Evolutionary conservation across 2,888 invertebrate genomes (phyloP).

Genomic region (Chesias legatella): DNA sequence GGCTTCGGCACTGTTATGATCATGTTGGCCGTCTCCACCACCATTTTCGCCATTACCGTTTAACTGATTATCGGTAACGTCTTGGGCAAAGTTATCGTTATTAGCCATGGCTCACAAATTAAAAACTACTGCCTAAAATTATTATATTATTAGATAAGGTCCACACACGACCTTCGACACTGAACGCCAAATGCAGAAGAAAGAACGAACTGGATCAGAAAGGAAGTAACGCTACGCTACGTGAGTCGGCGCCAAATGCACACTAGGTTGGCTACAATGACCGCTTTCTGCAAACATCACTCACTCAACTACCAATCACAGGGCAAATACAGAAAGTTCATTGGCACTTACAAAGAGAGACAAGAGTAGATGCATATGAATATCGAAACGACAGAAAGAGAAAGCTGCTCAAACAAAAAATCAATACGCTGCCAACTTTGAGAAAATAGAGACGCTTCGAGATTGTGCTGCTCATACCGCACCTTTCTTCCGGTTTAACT

Average conservation of each 20-base stretch:
- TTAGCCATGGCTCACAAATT: conserved; percentile 82
- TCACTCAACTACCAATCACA: conserved; percentile 54
- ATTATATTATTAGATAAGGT: conserved; percentile 70
- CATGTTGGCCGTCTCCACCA: conserved; percentile 84
- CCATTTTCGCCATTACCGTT: conserved; percentile 82
- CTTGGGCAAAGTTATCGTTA: conserved; percentile 90
- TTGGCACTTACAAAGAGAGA: conserved; percentile 51
- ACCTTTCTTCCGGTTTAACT: too few species aligned
- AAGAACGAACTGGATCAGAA: conserved; percentile 51
- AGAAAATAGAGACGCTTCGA: conserved; percentile 36
- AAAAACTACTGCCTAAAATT: conserved; percentile 79
- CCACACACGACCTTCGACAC: conserved; percentile 73
- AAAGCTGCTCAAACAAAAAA: conserved; percentile 32
- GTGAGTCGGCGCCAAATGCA: conserved; percentile 62
- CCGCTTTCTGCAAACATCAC: conserved; percentile 35
- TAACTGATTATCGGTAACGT: conserved; percentile 85
- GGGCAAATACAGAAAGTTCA: conserved; percentile 51
- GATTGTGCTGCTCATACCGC: background rate
- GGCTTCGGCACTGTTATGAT: conserved; percentile 87
- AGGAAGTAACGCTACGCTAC: conserved; percentile 24
- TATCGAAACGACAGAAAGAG: conserved; percentile 35
- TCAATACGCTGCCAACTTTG: conserved; percentile 45
- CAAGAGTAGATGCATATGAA: conserved; percentile 32
- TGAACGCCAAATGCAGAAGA: conserved; percentile 79
- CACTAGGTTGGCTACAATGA: conserved; percentile 48